phyloP scores from a whole-genome alignment of 2,797 vertebrate genomes.

The Hybognathus amarus region DNA sequence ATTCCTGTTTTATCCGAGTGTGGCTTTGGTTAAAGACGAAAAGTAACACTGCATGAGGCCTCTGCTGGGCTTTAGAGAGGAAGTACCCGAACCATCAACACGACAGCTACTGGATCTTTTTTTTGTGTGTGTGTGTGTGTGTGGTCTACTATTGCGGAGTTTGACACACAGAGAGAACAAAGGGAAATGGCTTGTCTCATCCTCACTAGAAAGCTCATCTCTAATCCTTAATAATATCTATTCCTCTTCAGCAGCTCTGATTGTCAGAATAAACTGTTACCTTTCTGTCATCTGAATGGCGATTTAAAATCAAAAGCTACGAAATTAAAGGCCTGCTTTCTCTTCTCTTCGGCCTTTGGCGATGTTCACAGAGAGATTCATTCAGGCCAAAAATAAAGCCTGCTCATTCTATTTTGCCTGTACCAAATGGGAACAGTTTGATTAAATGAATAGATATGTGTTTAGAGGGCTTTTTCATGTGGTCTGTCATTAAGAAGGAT shows the following conservation, averaged over 20 bases:
- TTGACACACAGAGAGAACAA: constrained; percentile 57
- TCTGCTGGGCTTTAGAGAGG: constrained; percentile 24
- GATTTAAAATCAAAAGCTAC: constrained; percentile 77
- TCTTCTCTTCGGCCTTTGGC: constrained; percentile 73
- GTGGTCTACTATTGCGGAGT: constrained; percentile 44
- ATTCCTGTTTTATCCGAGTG: constrained; percentile 7
- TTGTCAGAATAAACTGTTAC: constrained; percentile 79
- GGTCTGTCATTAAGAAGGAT: constrained; percentile 94
- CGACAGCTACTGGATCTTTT: constrained; percentile 52
- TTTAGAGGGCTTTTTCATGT: constrained; percentile 86
- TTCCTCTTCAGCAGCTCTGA: constrained; percentile 70
- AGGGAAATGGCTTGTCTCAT: constrained; percentile 64
- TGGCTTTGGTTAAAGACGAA: constrained; percentile 36
- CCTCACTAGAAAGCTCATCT: constrained; percentile 58
- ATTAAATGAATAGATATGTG: constrained; percentile 99
- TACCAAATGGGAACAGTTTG: constrained; percentile 92
- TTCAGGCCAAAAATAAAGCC: constrained; percentile 89
- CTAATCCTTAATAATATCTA: constrained; percentile 76
- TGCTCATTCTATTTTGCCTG: constrained; percentile 79
- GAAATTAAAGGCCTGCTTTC: constrained; percentile 78
- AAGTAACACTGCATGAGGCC: constrained; percentile 41
- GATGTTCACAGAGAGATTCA: constrained; percentile 70
- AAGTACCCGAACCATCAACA: constrained; percentile 43
- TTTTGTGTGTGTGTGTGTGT: constrained; percentile 6
- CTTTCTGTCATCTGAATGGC: constrained; percentile 77